These are phyloP conservation scores for Heliconius eleuchia DNA, from an alignment of 1,140 invertebrate species.

Conservation along the genomic window DNA sequence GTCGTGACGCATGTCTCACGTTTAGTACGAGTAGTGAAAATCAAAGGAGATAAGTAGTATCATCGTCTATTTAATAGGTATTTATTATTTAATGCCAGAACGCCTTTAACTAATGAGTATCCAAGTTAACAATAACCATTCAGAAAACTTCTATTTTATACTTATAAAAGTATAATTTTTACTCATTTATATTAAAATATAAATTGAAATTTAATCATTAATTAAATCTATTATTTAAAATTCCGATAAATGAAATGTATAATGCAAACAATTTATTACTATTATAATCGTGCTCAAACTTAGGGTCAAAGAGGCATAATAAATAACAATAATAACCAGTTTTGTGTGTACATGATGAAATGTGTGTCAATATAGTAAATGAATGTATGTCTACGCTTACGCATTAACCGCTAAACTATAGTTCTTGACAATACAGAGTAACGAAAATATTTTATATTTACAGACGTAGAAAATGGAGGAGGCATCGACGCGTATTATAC, in stretches of 20 bases:
- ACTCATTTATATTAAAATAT: no score
- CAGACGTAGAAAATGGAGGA: no score
- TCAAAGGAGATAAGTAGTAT: no score
- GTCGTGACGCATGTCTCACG: no score
- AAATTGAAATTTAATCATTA: neutral
- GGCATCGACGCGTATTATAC: no score
- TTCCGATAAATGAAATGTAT: neutral
- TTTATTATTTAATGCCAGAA: no score
- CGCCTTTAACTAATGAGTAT: no score
- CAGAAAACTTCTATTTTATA: no score
- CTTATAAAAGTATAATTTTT: no score
- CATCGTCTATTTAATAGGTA: no score
- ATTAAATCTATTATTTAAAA: neutral
- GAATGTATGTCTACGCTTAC: constrained; percentile 50
- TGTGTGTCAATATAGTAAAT: constrained; percentile 67
- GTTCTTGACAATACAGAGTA: constrained; percentile 43
- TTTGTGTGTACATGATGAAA: constrained; percentile 24
- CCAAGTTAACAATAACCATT: no score
- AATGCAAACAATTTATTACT: neutral
- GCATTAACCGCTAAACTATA: constrained; percentile 67
- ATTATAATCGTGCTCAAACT: constrained; percentile 13
- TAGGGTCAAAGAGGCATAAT: constrained; percentile 16
- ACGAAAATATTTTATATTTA: constrained; percentile 51
- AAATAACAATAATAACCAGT: constrained; percentile 28
- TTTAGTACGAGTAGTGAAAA: no score